Percentiles rank a stretch among this genome's conserved stretches.
Conservation (phyloP, 2,113 vertebrate genomes). For the Hydropotes inermis region DNA sequence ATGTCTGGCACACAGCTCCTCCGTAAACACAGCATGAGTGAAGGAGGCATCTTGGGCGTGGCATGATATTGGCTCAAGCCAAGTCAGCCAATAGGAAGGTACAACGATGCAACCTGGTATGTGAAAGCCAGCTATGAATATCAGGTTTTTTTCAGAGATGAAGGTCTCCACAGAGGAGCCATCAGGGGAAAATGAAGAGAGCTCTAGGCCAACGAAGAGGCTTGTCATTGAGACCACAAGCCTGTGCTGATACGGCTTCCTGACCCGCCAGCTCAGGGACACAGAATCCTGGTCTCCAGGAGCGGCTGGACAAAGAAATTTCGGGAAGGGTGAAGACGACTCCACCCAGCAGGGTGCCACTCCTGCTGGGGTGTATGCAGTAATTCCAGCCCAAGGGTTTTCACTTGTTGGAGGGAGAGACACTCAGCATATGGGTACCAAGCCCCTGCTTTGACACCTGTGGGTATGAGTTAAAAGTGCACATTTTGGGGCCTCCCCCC, state of each 20-base stretch:
- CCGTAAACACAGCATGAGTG: neutral
- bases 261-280: neutral
- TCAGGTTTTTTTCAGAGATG: neutral
- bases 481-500: neutral
- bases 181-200: neutral
- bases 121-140: neutral
- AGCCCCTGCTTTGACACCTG: neutral
- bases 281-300: neutral
- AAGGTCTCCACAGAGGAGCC: neutral
- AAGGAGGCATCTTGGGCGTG: neutral
- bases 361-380: neutral
- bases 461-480: neutral
- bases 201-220: neutral
- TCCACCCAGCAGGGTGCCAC: too few relatives aligned
- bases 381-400: neutral
- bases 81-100: neutral
- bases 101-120: fast-evolving
- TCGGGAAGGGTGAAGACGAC: neutral
- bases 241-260: neutral
- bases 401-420: neutral
- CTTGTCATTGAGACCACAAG: neutral
- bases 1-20: neutral
- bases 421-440: neutral
- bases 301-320: neutral
- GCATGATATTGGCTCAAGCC: neutral